These are phyloP conservation scores for Drosophila siamana DNA, from an alignment of 2,888 invertebrate species.

Conservation along the genomic window DNA sequence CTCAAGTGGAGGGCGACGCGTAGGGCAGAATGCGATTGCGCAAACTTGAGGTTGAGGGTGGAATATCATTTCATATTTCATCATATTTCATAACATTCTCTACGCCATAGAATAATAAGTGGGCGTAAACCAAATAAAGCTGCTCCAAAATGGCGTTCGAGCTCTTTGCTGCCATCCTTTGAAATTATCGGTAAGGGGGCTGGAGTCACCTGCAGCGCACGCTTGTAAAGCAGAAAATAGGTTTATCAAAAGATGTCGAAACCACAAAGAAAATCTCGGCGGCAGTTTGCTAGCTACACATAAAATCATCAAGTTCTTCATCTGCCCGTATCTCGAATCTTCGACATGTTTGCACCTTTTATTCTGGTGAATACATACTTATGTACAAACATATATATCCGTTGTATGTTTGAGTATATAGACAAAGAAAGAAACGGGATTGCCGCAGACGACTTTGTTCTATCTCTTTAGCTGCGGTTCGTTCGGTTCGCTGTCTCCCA, in stretches of 20 bases:
- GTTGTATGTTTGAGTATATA: neutral
- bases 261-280: conserved; percentile 82
- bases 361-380: conserved; percentile 1
- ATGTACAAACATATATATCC: neutral
- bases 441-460: conserved; percentile 66
- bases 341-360: conserved; percentile 65
- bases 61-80: conserved; percentile 73
- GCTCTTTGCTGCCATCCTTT: conserved; percentile 26
- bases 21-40: conserved; percentile 61
- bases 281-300: conserved; percentile 62
- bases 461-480: conserved; percentile 69
- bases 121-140: conserved; percentile 30
- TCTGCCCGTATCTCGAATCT: conserved; percentile 64
- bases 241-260: conserved; percentile 81
- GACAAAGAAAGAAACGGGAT: conserved; percentile 49
- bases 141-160: conserved; percentile 61
- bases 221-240: conserved; percentile 43
- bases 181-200: conserved; percentile 32
- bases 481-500: conserved; percentile 55
- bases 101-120: neutral
- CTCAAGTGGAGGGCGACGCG: neutral
- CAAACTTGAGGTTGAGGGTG: conserved; percentile 47
- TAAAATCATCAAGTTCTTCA: conserved; percentile 67
- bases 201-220: conserved; percentile 36
- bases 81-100: conserved; percentile 73